Evolutionary conservation across 2,797 vertebrate genomes (phyloP).

Genomic region (Coregonus suidteri): DNA sequence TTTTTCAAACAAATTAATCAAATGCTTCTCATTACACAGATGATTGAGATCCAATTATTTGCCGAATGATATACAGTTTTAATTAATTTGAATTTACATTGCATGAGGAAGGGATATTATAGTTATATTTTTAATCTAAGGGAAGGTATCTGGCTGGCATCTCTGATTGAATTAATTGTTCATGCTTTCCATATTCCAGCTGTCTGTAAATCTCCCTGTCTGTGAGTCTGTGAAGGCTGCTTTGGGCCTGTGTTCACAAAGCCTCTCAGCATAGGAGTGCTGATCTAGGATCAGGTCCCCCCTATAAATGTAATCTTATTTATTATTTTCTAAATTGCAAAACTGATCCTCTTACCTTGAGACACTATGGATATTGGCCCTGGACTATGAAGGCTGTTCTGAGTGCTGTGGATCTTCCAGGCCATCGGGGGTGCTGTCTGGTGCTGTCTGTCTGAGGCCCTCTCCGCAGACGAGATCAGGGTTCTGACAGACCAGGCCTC

Average conservation of each 20-base stretch:
- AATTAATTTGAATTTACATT: constrained; percentile 67
- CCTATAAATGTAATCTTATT: no score
- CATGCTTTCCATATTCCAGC: constrained; percentile 25
- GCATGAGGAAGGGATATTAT: constrained; percentile 56
- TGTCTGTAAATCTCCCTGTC: constrained; percentile 15
- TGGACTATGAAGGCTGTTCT: no score
- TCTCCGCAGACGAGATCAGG: constrained; percentile 37
- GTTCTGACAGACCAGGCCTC: constrained; percentile 32
- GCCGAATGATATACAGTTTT: constrained; percentile 62
- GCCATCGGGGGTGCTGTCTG: not conserved
- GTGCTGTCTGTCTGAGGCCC: constrained; percentile 29
- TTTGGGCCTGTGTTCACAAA: constrained; percentile 15
- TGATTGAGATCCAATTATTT: constrained; percentile 73
- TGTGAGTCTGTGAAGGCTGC: constrained; percentile 8
- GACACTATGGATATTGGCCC: not conserved
- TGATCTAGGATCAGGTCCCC: no score
- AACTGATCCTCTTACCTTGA: no score
- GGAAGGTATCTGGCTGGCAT: constrained; percentile 38
- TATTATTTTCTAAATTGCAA: constrained; percentile 47
- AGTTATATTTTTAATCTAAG: constrained; percentile 57
- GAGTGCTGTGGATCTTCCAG: not conserved
- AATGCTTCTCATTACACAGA: constrained; percentile 71
- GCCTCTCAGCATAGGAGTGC: no score
- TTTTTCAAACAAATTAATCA: constrained; percentile 58
- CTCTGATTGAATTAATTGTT: constrained; percentile 57